Evolutionary conservation across 1,140 invertebrate species (phyloP).

Genomic region (Ceratosolen solmsi): DNA sequence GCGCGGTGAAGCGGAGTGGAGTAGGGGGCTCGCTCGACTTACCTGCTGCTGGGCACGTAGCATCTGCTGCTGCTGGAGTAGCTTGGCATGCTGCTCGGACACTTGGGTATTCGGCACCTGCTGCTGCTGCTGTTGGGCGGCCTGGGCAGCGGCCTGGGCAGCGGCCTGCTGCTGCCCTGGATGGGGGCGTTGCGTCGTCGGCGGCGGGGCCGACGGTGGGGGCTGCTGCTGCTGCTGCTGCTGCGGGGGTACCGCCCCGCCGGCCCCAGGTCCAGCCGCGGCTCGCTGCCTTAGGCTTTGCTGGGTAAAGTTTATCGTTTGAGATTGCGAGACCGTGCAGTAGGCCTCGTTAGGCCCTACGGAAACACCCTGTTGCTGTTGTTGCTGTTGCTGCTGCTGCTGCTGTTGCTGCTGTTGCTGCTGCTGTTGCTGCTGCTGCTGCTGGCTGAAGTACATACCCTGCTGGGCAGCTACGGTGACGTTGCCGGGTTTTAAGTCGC

Average conservation of each 20-base stretch:
- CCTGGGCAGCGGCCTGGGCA: background rate
- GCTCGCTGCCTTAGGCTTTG: slow-evolving; percentile 75
- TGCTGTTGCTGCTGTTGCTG: slow-evolving; percentile 78
- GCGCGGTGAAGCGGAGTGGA: background rate
- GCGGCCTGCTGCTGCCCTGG: slow-evolving; percentile 77
- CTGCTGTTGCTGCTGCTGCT: slow-evolving; percentile 76
- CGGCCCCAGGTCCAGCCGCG: slow-evolving; percentile 60
- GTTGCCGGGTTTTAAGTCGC: slow-evolving; percentile 77
- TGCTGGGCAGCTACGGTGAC: slow-evolving; percentile 85
- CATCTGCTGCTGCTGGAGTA: slow-evolving; percentile 75
- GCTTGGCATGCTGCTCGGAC: slow-evolving; percentile 77
- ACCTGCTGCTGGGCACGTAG: slow-evolving; percentile 76
- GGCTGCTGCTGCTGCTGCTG: slow-evolving; percentile 75
- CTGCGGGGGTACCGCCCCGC: slow-evolving; percentile 76
- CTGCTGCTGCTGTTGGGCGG: slow-evolving; percentile 71
- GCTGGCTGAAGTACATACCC: slow-evolving; percentile 84
- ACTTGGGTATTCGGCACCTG: slow-evolving; percentile 77
- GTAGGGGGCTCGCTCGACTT: background rate
- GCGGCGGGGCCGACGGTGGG: too few species aligned
- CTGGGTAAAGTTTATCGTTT: slow-evolving; percentile 88
- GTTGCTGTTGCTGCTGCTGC: slow-evolving; percentile 58
- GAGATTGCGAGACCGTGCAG: slow-evolving; percentile 82
- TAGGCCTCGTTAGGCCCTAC: slow-evolving; percentile 77
- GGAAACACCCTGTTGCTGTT: slow-evolving; percentile 75
- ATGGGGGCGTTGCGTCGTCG: too few species aligned